Evolutionary conservation across 2,888 invertebrate genomes (phyloP).

Genomic region (Acrobasis suavella): DNA sequence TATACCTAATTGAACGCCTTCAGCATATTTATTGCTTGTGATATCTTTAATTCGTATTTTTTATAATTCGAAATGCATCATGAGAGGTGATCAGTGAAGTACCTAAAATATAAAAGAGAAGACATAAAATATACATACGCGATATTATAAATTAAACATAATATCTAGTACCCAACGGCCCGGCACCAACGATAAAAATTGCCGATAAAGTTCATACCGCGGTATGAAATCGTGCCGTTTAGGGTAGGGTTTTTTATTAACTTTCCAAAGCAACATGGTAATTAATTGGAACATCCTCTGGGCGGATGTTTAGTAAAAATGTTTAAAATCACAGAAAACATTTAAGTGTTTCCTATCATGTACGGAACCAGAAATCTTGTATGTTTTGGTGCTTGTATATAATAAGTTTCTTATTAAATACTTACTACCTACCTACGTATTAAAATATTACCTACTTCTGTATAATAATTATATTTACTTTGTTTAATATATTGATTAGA

Average conservation of each 20-base stretch:
- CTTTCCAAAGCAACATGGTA: too few species aligned
- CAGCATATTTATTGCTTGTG: constrained; percentile 13
- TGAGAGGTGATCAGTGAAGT: not conserved
- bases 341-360: not conserved
- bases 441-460: constrained; percentile 2
- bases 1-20: constrained; percentile 9
- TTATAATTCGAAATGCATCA: not conserved
- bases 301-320: too few species aligned
- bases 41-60: constrained; percentile 9
- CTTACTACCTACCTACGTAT: not conserved
- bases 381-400: constrained; percentile 23
- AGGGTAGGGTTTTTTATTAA: too few species aligned
- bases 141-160: not conserved
- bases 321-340: constrained; percentile 2
- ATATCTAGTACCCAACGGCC: too few species aligned
- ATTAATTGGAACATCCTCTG: too few species aligned
- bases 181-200: too few species aligned
- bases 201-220: too few species aligned
- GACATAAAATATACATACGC: not conserved
- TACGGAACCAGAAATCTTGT: constrained; percentile 1
- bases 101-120: too few species aligned
- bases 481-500: constrained; percentile 7
- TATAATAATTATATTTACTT: constrained; percentile 6
- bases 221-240: too few species aligned
- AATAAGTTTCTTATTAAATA: constrained; percentile 4